Percentiles rank a stretch among this genome's conserved stretches.
These are phyloP conservation scores for Ancistrus triradiatus DNA, from an alignment of 2,113 vertebrate species.

Conservation along the genomic window DNA sequence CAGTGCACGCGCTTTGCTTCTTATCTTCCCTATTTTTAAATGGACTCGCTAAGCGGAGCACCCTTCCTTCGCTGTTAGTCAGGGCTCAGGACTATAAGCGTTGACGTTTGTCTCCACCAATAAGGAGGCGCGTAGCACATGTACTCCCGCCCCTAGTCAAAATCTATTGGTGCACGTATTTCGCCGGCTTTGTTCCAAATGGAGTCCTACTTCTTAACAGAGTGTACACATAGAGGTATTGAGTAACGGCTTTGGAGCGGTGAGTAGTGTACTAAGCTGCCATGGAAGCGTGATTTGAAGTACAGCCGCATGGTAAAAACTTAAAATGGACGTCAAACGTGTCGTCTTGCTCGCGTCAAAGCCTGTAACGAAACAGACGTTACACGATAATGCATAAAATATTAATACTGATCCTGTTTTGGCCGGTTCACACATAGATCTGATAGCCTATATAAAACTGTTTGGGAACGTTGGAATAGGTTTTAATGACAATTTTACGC, in stretches of 20 bases:
- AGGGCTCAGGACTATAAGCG: conserved; percentile 5
- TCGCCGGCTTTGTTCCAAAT: neutral
- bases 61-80: conserved; percentile 60
- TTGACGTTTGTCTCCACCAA: conserved; percentile 47
- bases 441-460: too few species aligned
- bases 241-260: neutral
- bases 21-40: neutral
- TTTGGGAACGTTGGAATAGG: too few species aligned
- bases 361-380: neutral
- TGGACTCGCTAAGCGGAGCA: conserved; percentile 41
- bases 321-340: neutral
- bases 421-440: too few species aligned
- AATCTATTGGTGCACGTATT: conserved; percentile 44
- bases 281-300: neutral
- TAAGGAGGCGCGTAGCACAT: neutral
- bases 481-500: too few species aligned
- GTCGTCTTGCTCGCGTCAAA: neutral
- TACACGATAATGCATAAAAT: neutral
- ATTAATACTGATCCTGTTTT: too few species aligned
- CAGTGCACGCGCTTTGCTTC: neutral
- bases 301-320: neutral
- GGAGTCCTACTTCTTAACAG: neutral
- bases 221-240: neutral
- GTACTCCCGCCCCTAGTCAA: conserved; percentile 32
- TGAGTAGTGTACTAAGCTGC: neutral